Evolutionary conservation across 2,797 vertebrate genomes (phyloP), one percentile per base, ranked within the genome.

Genomic region (Periophthalmus magnuspinnatus): DNA sequence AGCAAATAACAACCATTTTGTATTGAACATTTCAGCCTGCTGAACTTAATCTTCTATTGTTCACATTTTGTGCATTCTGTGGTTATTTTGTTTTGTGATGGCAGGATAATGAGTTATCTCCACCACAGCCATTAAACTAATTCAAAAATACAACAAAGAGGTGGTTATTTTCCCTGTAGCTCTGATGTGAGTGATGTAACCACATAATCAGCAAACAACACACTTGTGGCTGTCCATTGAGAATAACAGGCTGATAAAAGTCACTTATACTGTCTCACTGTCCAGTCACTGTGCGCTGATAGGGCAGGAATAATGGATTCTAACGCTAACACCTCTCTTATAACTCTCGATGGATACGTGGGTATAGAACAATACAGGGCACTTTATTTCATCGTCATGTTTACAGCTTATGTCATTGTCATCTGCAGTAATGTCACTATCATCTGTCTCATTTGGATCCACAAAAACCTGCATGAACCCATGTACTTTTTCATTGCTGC

Each of bases 401-500:
- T 24, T 24, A 55, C 21, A 11, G 21, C 1, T 70, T 88, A 81
- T 47, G 1, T 84, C 56, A 9, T 87, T 1, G 81, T 86, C 13
- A 28, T 89, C 2, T 77, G 5, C 38, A 50, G 50, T 65, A 89
- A 88, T 33, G 24, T 13, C 9, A 69, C 56, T 1, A 73, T 89
- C 13, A 24, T 88, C 1, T 74, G 38, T 6, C 8, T 88, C 0
- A 82, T 86, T 22, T 77, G 68, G 33, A 61, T 17, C 11, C 52
- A 55, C 52, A 21, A 24, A 55, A 55, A 55, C 52, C 52, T 55
- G 52, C 52, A 55, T 9, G 69, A 85, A 32, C 84, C 87, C 0
- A 87, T 89, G 87, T 89, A 87, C 60, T 36, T 87, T 22, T 87
- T 87, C 1, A 82, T 89, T 22, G 85, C 82, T 32, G 84, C 85